Evolutionary conservation across 92 coral and sea anemone species (phyloP).

Genomic region (Chrysogorgia sp.): DNA sequence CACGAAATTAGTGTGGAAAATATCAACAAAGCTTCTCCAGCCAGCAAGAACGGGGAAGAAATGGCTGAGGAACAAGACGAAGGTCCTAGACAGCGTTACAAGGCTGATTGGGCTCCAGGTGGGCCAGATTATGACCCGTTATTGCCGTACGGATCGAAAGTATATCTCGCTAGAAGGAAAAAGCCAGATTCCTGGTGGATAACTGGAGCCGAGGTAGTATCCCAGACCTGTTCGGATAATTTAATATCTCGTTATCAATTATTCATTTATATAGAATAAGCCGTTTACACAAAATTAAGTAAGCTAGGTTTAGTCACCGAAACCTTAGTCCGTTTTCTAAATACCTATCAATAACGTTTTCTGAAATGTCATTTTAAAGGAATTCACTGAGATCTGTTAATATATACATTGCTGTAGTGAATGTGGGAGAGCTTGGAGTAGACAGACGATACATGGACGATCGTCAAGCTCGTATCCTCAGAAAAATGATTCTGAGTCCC

Average conservation of each 20-base stretch:
- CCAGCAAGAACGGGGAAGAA: slow-evolving; percentile 16
- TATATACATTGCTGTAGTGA: no score
- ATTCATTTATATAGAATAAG: no score
- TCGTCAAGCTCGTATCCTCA: no score
- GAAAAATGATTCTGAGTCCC: no score
- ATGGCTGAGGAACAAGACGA: slow-evolving; percentile 80
- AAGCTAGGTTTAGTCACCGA: no score
- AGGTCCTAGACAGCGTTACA: slow-evolving; percentile 70
- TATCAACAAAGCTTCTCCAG: slow-evolving; percentile 15
- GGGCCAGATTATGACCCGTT: slow-evolving; percentile 88
- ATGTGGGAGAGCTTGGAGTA: no score
- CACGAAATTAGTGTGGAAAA: background rate
- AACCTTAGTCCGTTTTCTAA: no score
- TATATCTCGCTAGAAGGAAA: slow-evolving; percentile 86
- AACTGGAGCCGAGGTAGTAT: slow-evolving; percentile 79
- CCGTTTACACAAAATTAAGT: no score
- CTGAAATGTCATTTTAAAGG: no score
- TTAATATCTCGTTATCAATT: background rate
- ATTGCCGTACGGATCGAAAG: slow-evolving; percentile 93
- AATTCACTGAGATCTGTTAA: no score
- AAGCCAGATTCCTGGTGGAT: slow-evolving; percentile 99
- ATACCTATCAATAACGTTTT: no score
- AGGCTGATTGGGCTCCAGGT: slow-evolving; percentile 90
- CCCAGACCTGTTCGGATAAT: background rate
- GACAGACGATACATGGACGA: no score